Conservation (phyloP, 64 coral and sea anemone genomes). For the Anthopleura sola region DNA sequence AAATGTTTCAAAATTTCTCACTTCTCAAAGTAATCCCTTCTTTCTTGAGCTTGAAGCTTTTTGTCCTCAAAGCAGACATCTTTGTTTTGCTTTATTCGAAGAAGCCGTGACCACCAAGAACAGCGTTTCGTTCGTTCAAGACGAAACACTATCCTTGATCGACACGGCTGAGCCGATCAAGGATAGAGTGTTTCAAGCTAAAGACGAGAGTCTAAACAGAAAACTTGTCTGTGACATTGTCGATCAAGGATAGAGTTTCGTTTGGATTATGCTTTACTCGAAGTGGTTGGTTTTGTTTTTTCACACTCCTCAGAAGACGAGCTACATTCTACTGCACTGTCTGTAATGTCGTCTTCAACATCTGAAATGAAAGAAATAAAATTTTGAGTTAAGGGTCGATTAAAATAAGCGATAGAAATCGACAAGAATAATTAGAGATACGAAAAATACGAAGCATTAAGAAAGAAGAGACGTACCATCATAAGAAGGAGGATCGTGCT, state of each 20-base stretch:
- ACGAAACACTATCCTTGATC: constrained; percentile 16
- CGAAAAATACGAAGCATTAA: neutral
- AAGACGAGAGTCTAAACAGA: neutral
- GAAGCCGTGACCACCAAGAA: constrained; percentile 1
- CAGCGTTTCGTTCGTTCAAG: neutral
- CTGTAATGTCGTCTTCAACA: neutral
- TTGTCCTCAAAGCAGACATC: neutral
- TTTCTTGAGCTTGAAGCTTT: neutral
- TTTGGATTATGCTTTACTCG: neutral
- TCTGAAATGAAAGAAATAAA: neutral
- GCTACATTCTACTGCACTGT: neutral
- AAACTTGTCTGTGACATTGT: neutral
- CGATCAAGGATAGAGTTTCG: constrained; percentile 23
- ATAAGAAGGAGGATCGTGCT: neutral
- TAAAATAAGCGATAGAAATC: neutral
- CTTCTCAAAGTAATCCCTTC: neutral
- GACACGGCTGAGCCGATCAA: constrained; percentile 10
- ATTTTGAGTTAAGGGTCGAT: neutral
- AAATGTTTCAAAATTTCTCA: neutral
- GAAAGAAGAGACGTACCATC: neutral
- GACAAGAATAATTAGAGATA: neutral
- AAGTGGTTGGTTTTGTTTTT: neutral
- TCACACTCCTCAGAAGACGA: neutral
- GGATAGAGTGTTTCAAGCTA: neutral
- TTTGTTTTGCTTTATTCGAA: neutral